phyloP scores from a whole-genome alignment of 2,888 invertebrate species.

The Plebejus anna region DNA sequence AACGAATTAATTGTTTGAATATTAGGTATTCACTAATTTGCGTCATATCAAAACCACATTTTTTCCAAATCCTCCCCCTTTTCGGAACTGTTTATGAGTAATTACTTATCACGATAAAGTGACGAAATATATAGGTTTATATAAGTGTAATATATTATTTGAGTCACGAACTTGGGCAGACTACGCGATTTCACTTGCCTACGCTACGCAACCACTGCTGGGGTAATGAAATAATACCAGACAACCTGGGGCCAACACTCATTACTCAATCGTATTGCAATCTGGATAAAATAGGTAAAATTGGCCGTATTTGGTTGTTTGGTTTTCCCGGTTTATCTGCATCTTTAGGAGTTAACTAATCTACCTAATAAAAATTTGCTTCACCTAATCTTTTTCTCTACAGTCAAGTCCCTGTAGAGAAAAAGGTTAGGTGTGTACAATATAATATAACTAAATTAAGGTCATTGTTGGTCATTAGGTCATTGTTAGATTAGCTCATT shows the following conservation, averaged over 20 bases:
- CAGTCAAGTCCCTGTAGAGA: neutral
- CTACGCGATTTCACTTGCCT: conserved; percentile 27
- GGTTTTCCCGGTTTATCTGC: neutral
- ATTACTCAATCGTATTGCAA: neutral
- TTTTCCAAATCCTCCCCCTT: conserved; percentile 6
- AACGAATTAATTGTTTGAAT: neutral
- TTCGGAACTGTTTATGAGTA: conserved; percentile 3
- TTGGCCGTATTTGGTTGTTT: neutral
- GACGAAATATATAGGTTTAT: conserved; percentile 12
- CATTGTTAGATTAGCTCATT: neutral
- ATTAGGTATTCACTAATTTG: neutral
- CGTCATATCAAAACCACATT: neutral
- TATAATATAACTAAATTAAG: neutral
- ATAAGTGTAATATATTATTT: conserved; percentile 25
- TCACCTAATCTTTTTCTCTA: neutral
- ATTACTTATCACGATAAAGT: neutral
- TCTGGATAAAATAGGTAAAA: neutral
- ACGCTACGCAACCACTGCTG: conserved; percentile 7
- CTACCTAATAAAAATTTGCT: neutral
- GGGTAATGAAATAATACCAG: conserved; percentile 14
- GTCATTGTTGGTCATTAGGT: neutral
- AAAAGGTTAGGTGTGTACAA: neutral
- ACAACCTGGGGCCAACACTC: neutral
- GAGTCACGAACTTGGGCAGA: conserved; percentile 26
- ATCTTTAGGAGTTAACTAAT: neutral